Evolutionary conservation across 2,113 vertebrate species (phyloP).

Genomic region (Climacteris rufus): DNA sequence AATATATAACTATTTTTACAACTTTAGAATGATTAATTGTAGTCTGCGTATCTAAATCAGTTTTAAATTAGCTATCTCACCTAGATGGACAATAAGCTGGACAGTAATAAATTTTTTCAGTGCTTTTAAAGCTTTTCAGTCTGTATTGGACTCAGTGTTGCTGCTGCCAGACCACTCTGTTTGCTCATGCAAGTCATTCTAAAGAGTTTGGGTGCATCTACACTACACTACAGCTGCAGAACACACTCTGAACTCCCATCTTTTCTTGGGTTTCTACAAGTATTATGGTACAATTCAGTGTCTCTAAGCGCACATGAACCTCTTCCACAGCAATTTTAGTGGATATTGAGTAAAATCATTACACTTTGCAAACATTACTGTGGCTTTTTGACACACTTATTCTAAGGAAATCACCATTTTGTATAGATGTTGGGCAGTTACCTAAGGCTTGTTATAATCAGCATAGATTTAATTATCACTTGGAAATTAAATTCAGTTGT

Average conservation of each 20-base stretch:
- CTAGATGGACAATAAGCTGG: neutral
- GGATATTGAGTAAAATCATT: neutral
- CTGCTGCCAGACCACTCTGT: neutral
- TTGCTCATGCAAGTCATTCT: neutral
- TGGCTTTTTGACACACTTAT: neutral
- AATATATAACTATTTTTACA: constrained; percentile 7
- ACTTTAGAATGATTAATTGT: constrained; percentile 4
- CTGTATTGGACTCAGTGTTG: neutral
- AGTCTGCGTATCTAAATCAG: neutral
- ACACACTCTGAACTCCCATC: fast-evolving
- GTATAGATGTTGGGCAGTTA: neutral
- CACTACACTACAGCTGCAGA: neutral
- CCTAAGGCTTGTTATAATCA: fast-evolving
- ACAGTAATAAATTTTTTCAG: neutral
- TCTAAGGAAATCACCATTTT: neutral
- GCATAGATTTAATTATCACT: neutral
- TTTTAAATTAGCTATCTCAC: neutral
- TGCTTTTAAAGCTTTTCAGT: neutral
- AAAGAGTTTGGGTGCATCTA: neutral
- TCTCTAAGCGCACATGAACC: neutral
- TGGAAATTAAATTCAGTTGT: neutral
- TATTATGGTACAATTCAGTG: neutral
- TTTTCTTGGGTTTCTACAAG: neutral
- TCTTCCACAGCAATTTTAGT: neutral
- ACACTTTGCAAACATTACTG: neutral